Evolutionary conservation across 2,888 invertebrate genomes (phyloP), one percentile per base, ranked within the genome.

Genomic region (Electrophaes corylata): DNA sequence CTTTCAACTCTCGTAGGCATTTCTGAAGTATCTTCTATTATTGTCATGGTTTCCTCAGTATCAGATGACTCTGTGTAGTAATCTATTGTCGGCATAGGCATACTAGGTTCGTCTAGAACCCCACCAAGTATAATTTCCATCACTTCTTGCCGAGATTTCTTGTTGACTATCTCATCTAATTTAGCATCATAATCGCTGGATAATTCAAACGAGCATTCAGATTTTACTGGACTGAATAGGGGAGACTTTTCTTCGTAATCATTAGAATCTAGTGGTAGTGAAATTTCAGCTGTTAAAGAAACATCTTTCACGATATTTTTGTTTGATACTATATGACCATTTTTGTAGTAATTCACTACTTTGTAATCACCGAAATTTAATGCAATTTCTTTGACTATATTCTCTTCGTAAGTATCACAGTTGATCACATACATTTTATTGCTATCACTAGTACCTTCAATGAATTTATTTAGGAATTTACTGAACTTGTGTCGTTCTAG

Each of bases 61-160:
- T 64, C 58, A 57, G 78, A 82, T 0, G 79, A 81, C 1, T 91
- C 90, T 0, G 69, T 80, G 18, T 83, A 83, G 47, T 88, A 88
- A 54, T 88, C 87, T 59, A 90, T 88, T 10, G 69, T 79, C 2
- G 91, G 89, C 79, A 86, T 82, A 29, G 26, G 26, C 63, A 84
- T 80, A 23, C 71, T 80, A 0, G 81, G 78, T 19, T 78, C 76
- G 16, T 85, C 85, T 47, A 79, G 63, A 11, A 74, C 72, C 26
- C 76, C 83, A n/a, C 92, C 92, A 14, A 92, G 81, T 64, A 92
- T 92, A 11, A 92, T 92, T 54, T 92, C 91, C 89, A 92, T 86
- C 2, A 92, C 88, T 75, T 92, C 83, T 68, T 89, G 84, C 10
- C 89, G 72, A 0, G 92, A 91, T 14, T 91, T 87, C 44, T 83